Conservation (phyloP, 2,113 vertebrate genomes). For the Prochilodus magdalenae region DNA sequence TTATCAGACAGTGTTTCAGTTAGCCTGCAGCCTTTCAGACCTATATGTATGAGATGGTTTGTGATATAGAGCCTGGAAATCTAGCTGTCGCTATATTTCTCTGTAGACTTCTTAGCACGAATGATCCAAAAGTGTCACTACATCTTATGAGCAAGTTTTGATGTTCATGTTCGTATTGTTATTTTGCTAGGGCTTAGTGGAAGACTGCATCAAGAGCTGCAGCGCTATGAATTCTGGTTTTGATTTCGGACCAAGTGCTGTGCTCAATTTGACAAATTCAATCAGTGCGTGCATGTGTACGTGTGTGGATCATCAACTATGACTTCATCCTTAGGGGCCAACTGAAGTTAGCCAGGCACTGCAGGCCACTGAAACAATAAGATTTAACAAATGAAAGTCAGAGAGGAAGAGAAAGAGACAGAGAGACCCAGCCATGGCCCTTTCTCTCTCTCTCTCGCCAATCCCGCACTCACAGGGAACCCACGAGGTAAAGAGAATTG, state of each 20-base stretch:
- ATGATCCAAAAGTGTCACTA: neutral
- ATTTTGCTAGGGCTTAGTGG: neutral
- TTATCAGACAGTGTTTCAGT: neutral
- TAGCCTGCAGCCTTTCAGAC: neutral
- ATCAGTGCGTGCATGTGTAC: neutral
- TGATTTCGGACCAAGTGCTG: neutral
- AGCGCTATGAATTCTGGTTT: neutral
- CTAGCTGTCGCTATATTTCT: neutral
- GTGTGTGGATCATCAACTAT: slow-evolving; percentile 10
- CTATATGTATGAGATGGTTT: neutral
- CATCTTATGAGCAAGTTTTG: neutral
- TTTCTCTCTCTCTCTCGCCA: neutral
- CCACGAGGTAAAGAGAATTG: slow-evolving; percentile 6
- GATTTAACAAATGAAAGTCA: slow-evolving; percentile 44
- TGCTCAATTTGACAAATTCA: neutral
- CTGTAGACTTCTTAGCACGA: neutral
- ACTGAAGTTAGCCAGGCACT: slow-evolving; percentile 1
- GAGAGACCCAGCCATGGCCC: slow-evolving; percentile 27
- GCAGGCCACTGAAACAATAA: slow-evolving; percentile 41
- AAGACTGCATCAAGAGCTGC: neutral
- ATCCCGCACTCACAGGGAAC: neutral
- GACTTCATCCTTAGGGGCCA: neutral
- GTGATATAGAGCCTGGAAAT: neutral
- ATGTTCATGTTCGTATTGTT: neutral
- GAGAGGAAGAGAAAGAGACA: slow-evolving; percentile 17